Base-by-base conservation (phyloP, 2,797 vertebrate genomes). In the Micropoecilia bifurca region DNA sequence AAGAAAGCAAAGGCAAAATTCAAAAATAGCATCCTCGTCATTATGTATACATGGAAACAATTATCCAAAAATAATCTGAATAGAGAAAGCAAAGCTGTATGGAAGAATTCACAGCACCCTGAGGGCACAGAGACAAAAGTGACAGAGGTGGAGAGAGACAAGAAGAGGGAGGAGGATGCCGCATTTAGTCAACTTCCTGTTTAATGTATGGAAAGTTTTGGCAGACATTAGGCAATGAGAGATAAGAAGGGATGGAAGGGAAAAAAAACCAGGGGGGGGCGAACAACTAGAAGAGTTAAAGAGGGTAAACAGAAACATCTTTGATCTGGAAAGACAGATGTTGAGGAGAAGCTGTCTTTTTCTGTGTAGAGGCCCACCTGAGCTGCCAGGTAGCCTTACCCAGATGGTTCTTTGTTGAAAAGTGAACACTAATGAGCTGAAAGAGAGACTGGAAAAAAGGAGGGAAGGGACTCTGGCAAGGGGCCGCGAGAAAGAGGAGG, bases 361-460 rank as follows among this genome's bases (percentile, higher is more conserved):
- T 90, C 92, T 94, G 93, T 93, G 92, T 94, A 95, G 95, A 94
- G 88, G 79, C 93, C 95, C 94, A 96, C 94, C 95, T 95, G 95
- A 96, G 95, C 87, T 87, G 94, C 93, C 92, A 93, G 94, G 92
- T 90, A 93, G 89, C 83, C 43, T 76, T 91, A 90, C 90, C 93
- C 94, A 95, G 95, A 96, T 95, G 95, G 84, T 88, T 93, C 89
- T 95, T 91, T 95, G 90, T 95, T 95, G 93, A 94, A 95, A 94
- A 93, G 83, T 93, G 88, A 77, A 86, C 89, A 88, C 96, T 98
- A 97, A 98, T 96, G 96, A 97, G 96, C 93, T 87, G 95, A 95
- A 83, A 85, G 85, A 90, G 82, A 87, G 78, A 82, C 90, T 88
- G 95, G 68, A 46, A 95, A 86, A 86, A 94, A 95, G 95, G 90